These are phyloP conservation scores for Rhodinocichla rosea DNA, from an alignment of 2,113 vertebrate genomes.

Conservation along the genomic window DNA sequence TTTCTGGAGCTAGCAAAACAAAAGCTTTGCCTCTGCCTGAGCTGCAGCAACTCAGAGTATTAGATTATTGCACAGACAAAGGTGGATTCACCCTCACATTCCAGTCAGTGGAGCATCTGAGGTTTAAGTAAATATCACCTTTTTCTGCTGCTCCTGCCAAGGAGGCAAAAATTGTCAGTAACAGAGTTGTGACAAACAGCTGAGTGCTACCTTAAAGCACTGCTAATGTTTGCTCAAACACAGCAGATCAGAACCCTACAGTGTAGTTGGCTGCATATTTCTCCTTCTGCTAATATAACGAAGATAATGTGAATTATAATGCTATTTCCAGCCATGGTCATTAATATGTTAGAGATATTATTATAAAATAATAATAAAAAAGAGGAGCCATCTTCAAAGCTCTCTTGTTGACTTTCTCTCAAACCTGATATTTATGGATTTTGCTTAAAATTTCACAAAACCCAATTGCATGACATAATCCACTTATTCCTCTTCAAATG, in stretches of 20 bases:
- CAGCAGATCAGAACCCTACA: neutral
- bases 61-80: neutral
- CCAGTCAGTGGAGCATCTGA: neutral
- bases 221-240: neutral
- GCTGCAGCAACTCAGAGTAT: neutral
- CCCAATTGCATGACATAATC: neutral
- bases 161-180: neutral
- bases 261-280: neutral
- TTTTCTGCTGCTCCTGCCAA: neutral
- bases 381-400: neutral
- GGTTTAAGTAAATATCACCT: neutral
- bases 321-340: neutral
- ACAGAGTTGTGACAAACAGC: neutral
- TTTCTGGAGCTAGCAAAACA: neutral
- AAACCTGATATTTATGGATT: conserved; percentile 6
- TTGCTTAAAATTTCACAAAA: neutral
- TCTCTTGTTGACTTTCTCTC: neutral
- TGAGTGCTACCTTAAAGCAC: neutral
- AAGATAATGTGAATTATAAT: neutral
- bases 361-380: neutral
- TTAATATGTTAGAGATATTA: neutral
- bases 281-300: neutral
- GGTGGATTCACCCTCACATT: neutral
- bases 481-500: neutral
- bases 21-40: neutral